phyloP scores from a whole-genome alignment of 2,888 invertebrate species.

The Xylota segnis region DNA sequence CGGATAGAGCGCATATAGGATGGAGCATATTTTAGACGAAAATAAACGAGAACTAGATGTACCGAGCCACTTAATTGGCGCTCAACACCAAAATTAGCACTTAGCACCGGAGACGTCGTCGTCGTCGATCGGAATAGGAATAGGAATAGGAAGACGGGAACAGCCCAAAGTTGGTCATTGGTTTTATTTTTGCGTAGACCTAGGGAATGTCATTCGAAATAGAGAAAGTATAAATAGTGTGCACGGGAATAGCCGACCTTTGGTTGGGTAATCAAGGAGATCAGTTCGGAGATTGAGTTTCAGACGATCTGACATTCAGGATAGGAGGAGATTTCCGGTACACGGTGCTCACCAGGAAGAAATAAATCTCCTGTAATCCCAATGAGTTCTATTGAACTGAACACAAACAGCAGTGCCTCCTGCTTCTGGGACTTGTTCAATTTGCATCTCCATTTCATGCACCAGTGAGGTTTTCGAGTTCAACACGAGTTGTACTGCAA shows the following conservation, averaged over 20 bases:
- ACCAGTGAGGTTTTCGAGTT: not conserved
- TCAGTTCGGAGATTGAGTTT: constrained; percentile 57
- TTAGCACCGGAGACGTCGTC: constrained; percentile 54
- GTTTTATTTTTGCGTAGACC: constrained; percentile 40
- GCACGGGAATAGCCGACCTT: constrained; percentile 56
- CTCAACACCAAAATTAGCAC: constrained; percentile 69
- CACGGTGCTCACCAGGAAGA: constrained; percentile 36
- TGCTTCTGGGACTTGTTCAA: not conserved
- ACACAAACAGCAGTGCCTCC: not conserved
- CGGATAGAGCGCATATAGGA: constrained; percentile 9
- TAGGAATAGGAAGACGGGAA: constrained; percentile 47
- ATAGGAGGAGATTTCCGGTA: constrained; percentile 49
- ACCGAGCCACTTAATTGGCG: constrained; percentile 62
- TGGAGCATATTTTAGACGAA: constrained; percentile 41
- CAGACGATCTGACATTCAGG: constrained; percentile 11
- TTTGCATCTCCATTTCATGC: not conserved
- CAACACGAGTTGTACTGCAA: not conserved
- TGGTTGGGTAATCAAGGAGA: constrained; percentile 12
- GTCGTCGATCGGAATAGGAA: not conserved
- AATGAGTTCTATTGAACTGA: constrained; percentile 3
- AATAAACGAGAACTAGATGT: constrained; percentile 50
- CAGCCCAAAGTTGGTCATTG: constrained; percentile 53
- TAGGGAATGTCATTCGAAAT: constrained; percentile 55
- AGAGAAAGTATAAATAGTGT: constrained; percentile 60
- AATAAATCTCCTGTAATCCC: constrained; percentile 40